Base-by-base conservation (phyloP, 2,888 invertebrate genomes). In the Latrodectus hesperus region DNA sequence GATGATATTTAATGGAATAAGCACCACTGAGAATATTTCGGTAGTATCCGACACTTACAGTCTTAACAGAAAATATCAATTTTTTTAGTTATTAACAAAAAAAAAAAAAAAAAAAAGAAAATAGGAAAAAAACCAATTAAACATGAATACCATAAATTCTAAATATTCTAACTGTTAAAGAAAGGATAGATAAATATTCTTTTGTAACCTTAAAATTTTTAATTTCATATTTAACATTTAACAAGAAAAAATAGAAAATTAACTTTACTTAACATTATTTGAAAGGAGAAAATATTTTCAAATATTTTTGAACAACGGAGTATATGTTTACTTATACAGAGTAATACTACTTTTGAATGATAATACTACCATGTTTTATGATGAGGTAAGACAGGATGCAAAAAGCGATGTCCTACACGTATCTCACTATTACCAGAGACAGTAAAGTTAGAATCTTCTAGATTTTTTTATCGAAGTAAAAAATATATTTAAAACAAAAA, bases 351-450 rank as follows among this genome's bases (percentile, higher is more conserved):
- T 79, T 71, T 88, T 76, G 74, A 79, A 88, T 88, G 84, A 88
- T 83, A 84, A 74, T 84, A 80, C 84, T 84, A 88, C 65, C 72
- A 76, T 55, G 53, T 75, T 88, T 76, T 67, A 80, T 84, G 83
- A 84, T 84, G 88, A 84, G 83, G 84, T 88, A 88, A 88, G 74
- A 84, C 78, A 78, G 88, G 88, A 83, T 75, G 76, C 88, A 79
- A 88, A 88, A 80, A 88, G 83, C 38, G 76, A 88, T 76, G 84
- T 78, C 73, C 80, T 84, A 76, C 75, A 77, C 78, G 75, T 80
- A 84, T 88, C 88, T 88, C 88, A 88, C 88, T 88, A 80, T 88
- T 76, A 68, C 80, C 75, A 88, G 88, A 88, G 88, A 80, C 84
- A 22, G 11, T 55, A 72, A 79, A 80, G 79, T 73, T 51, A 83